Conservation (phyloP, 1,140 invertebrate species). For the Steinernema khuongi region DNA sequence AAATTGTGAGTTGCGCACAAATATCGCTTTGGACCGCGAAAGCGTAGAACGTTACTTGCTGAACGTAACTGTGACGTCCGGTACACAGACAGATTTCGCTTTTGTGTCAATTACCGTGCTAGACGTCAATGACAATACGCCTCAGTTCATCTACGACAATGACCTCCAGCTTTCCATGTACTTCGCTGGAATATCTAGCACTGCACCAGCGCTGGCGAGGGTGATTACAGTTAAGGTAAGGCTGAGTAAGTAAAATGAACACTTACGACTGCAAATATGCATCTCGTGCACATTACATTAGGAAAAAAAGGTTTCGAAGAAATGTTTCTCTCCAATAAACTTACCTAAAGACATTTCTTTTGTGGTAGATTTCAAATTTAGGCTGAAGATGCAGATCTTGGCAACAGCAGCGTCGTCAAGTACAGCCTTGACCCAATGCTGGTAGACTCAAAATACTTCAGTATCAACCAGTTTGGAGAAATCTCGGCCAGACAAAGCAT, state of each 20-base stretch:
- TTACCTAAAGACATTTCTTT: neutral
- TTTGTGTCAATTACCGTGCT: conserved; percentile 40
- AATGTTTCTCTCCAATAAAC: conserved; percentile 11
- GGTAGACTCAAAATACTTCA: conserved; percentile 48
- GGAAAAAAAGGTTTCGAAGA: too few species aligned
- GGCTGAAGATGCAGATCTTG: conserved; percentile 52
- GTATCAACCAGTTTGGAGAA: conserved; percentile 45
- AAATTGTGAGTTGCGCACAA: conserved; percentile 54
- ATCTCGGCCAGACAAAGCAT: conserved; percentile 47
- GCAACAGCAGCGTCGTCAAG: conserved; percentile 43
- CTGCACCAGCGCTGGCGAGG: conserved; percentile 39
- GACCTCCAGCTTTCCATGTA: conserved; percentile 34
- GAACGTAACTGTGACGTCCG: conserved; percentile 51
- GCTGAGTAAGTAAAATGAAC: too few species aligned
- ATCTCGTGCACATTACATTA: too few species aligned
- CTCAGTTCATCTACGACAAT: conserved; percentile 36
- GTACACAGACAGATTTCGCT: conserved; percentile 43
- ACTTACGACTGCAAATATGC: too few species aligned
- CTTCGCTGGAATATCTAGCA: conserved; percentile 45
- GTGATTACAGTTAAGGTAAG: conserved; percentile 45
- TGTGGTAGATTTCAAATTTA: conserved; percentile 28
- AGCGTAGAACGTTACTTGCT: conserved; percentile 48
- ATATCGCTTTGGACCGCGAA: conserved; percentile 51
- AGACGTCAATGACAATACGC: conserved; percentile 40
- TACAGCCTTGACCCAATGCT: conserved; percentile 49